Evolutionary conservation across 2,797 vertebrate species (phyloP).

Genomic region (Tragopan temminckii): DNA sequence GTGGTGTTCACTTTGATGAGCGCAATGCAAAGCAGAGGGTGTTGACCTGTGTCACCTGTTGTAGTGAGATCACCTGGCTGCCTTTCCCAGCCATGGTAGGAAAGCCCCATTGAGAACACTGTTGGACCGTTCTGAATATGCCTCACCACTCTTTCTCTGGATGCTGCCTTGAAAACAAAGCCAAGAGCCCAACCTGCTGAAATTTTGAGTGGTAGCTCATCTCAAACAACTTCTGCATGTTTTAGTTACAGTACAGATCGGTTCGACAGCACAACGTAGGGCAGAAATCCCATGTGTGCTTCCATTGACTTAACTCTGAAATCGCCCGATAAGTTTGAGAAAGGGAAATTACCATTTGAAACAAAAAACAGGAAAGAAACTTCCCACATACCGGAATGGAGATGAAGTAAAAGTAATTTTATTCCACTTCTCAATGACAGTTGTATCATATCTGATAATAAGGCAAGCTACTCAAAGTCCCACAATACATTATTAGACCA

Average conservation of each 20-base stretch:
- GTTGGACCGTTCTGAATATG: not conserved
- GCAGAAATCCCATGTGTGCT: not conserved
- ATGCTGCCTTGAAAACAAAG: not conserved
- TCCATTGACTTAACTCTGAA: constrained; percentile 12
- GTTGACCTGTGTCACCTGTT: not conserved
- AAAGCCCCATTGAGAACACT: not conserved
- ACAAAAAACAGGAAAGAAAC: constrained; percentile 25
- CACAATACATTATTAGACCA: constrained; percentile 50
- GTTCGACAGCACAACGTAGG: not conserved
- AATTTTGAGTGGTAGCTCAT: not conserved
- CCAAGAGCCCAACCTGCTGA: not conserved
- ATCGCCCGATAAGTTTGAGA: not conserved
- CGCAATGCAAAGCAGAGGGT: not conserved
- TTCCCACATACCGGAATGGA: constrained; percentile 13
- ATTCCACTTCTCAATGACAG: constrained; percentile 76
- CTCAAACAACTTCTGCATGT: not conserved
- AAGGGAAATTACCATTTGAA: not conserved
- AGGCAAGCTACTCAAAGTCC: constrained; percentile 58
- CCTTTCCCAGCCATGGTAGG: not conserved
- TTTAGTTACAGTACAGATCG: not conserved
- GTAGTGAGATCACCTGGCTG: not conserved
- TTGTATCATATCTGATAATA: constrained; percentile 55
- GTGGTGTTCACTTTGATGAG: not conserved
- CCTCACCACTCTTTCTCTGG: not conserved
- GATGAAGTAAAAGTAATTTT: constrained; percentile 76